Percentiles rank a stretch among this genome's conserved stretches.
phyloP scores from a whole-genome alignment of 2,797 vertebrate genomes.

The Meriones psammophilus region DNA sequence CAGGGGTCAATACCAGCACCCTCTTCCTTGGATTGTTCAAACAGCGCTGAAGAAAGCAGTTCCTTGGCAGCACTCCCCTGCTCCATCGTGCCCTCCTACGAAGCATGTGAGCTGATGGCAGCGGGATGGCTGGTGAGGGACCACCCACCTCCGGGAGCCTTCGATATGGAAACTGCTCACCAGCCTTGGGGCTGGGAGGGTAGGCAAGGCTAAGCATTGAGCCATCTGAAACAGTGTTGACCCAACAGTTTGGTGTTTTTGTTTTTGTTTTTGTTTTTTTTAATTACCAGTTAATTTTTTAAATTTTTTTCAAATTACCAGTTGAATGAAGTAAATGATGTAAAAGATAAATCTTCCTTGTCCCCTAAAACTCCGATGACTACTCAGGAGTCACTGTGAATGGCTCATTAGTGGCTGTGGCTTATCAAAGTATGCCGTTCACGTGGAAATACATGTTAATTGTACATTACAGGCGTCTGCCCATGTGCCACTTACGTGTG shows the following conservation, averaged over 20 bases:
- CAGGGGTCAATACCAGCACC: background rate
- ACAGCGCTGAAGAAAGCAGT: background rate
- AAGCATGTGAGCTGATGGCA: background rate
- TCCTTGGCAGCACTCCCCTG: background rate
- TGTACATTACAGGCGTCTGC: background rate
- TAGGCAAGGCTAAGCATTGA: background rate
- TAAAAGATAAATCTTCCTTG: slow-evolving; percentile 21
- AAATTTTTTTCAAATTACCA: background rate
- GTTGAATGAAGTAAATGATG: background rate
- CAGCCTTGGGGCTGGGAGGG: background rate
- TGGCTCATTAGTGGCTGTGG: background rate
- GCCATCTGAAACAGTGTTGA: background rate
- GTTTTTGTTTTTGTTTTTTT: no score
- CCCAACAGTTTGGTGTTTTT: background rate
- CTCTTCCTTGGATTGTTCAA: background rate
- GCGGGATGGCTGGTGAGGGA: no score
- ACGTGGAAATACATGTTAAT: background rate
- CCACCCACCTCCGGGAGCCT: background rate
- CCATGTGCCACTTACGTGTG: background rate
- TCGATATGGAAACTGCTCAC: background rate
- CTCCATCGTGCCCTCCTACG: background rate
- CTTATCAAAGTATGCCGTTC: slow-evolving; percentile 46
- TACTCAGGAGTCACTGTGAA: background rate
- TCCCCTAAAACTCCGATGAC: background rate
- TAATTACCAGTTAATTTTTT: no score